Conservation (phyloP, 2,797 vertebrate species). For the Lagothrix lagotricha region DNA sequence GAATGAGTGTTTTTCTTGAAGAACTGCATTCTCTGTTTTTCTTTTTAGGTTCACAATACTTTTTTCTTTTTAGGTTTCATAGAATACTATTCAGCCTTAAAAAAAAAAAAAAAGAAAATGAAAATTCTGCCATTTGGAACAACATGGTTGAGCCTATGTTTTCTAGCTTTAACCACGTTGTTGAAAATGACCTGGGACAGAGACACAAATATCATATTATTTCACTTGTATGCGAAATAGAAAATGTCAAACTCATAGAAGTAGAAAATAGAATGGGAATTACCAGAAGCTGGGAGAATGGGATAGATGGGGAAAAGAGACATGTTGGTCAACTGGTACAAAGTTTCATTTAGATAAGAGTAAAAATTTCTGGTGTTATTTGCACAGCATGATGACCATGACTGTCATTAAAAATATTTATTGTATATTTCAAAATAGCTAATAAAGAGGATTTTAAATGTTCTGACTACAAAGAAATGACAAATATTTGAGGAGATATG, state of each 20-base stretch:
- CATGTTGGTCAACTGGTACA: not conserved
- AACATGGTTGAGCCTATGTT: not conserved
- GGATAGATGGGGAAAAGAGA: not conserved
- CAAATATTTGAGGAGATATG: not conserved
- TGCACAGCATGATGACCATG: not conserved
- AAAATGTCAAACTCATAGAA: not conserved
- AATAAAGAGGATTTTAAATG: not conserved
- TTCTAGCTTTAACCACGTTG: not conserved
- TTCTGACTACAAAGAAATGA: not conserved
- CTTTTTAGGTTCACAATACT: not conserved
- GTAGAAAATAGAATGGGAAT: not conserved
- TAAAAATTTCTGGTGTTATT: not conserved
- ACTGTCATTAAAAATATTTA: not conserved
- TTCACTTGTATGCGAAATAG: not conserved
- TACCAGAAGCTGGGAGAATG: not conserved
- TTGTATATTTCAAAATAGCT: not conserved
- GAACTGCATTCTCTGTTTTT: not conserved
- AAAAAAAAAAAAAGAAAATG: not conserved
- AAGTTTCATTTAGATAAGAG: not conserved
- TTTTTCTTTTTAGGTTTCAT: not conserved
- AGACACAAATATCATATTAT: not conserved
- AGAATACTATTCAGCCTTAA: not conserved
- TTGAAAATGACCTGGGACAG: not conserved
- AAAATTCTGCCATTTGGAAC: not conserved
- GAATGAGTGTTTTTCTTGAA: not conserved